Conservation (phyloP, 2,888 invertebrate genomes). For the Ectobius pallidus region DNA sequence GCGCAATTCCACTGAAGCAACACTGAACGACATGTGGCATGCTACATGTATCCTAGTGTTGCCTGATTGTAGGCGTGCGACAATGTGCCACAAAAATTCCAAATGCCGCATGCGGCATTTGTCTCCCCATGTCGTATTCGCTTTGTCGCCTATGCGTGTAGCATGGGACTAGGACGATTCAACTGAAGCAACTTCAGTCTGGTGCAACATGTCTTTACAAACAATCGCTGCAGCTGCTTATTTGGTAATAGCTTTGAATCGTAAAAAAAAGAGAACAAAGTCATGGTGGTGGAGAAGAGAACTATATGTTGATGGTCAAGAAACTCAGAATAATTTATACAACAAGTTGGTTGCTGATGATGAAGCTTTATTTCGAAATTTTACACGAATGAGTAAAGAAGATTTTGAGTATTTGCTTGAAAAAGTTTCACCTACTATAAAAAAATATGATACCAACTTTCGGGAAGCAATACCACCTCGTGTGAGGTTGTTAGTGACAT, state of each 20-base stretch:
- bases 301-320: not conserved
- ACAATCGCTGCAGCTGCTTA: no score
- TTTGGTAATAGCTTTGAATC: not conserved
- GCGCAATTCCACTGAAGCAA: no score
- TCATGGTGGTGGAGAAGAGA: no score
- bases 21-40: no score
- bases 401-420: not conserved
- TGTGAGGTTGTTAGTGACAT: no score
- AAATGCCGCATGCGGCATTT: not conserved
- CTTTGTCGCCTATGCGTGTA: not conserved
- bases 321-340: not conserved
- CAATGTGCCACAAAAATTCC: no score
- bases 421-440: conserved; percentile 7
- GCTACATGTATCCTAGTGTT: no score
- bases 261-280: no score
- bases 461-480: conserved; percentile 26
- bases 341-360: conserved; percentile 15
- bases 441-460: not conserved
- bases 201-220: not conserved
- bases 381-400: not conserved
- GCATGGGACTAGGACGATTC: not conserved
- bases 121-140: not conserved
- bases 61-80: no score
- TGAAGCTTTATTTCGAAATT: conserved; percentile 5
- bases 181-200: not conserved